Percentiles rank a stretch among this genome's conserved stretches.
These are phyloP conservation scores for Lamellibrachia columna DNA, from an alignment of 2,888 invertebrate species.

Conservation along the genomic window DNA sequence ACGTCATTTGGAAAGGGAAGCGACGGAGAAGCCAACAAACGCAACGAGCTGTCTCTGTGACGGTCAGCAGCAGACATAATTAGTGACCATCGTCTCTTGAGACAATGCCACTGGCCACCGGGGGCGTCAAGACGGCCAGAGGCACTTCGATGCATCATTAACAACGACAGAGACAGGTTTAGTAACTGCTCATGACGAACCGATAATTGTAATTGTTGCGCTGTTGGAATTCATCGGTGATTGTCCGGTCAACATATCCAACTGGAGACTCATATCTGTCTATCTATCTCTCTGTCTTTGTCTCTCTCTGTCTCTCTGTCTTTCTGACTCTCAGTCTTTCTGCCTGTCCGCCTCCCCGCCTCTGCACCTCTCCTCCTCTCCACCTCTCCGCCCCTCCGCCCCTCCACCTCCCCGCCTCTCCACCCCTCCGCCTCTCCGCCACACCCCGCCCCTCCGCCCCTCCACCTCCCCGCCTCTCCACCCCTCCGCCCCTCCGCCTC, in stretches of 20 bases:
- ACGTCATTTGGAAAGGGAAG: background rate
- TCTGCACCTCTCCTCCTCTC: too few species aligned
- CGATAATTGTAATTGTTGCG: background rate
- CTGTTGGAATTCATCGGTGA: background rate
- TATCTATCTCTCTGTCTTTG: too few species aligned
- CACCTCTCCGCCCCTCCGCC: too few species aligned
- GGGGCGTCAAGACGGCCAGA: background rate
- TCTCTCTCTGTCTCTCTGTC: too few species aligned
- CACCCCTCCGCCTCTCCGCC: too few species aligned
- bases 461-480: too few species aligned
- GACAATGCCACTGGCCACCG: background rate
- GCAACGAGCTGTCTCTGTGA: background rate
- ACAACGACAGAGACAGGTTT: background rate
- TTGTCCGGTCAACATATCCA: background rate
- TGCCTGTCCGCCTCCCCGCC: too few species aligned
- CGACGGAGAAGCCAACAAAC: background rate
- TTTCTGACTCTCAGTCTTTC: too few species aligned
- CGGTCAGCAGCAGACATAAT: background rate
- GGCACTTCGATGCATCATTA: background rate
- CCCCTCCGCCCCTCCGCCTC: too few species aligned
- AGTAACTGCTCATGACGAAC: background rate
- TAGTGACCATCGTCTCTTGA: background rate
- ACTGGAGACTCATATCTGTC: background rate
- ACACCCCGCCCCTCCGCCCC: too few species aligned
- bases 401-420: too few species aligned